These are phyloP conservation scores for Imbricaverruca yamaguchii DNA, from an alignment of 2,888 invertebrate species.

Conservation along the genomic window DNA sequence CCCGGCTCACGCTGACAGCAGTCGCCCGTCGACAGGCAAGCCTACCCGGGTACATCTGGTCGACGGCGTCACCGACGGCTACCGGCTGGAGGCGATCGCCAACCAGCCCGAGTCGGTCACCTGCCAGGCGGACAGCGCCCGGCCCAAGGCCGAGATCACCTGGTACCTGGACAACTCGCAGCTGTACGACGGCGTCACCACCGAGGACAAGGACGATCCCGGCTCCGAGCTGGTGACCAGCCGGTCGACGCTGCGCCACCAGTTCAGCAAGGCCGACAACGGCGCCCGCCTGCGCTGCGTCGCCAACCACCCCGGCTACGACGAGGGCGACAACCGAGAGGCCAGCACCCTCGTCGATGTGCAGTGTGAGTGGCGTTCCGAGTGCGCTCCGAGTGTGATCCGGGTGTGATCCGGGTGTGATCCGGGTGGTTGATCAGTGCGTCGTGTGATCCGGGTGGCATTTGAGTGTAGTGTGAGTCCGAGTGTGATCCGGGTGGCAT, in stretches of 20 bases:
- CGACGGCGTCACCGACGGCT: neutral
- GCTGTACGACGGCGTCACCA: neutral
- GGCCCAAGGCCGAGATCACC: neutral
- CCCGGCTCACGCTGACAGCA: too few relatives aligned
- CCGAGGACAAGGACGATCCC: neutral
- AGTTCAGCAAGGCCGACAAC: neutral
- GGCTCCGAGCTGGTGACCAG: neutral
- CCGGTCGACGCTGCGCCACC: neutral
- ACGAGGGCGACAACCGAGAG: neutral
- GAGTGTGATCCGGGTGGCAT: too few relatives aligned
- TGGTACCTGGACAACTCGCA: conserved; percentile 3
- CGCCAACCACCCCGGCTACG: neutral
- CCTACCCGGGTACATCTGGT: neutral
- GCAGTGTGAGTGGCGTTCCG: neutral
- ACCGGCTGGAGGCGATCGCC: neutral
- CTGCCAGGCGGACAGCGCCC: neutral
- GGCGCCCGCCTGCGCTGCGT: neutral
- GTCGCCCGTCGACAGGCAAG: neutral
- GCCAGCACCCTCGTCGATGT: neutral
- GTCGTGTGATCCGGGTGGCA: too few relatives aligned
- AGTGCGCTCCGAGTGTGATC: too few relatives aligned
- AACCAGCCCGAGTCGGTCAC: neutral
- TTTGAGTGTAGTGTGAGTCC: too few relatives aligned
- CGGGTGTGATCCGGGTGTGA: too few relatives aligned
- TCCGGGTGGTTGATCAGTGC: too few relatives aligned